These are phyloP conservation scores for Ammodytes dubius DNA, from an alignment of 2,113 vertebrate species.

Conservation along the genomic window DNA sequence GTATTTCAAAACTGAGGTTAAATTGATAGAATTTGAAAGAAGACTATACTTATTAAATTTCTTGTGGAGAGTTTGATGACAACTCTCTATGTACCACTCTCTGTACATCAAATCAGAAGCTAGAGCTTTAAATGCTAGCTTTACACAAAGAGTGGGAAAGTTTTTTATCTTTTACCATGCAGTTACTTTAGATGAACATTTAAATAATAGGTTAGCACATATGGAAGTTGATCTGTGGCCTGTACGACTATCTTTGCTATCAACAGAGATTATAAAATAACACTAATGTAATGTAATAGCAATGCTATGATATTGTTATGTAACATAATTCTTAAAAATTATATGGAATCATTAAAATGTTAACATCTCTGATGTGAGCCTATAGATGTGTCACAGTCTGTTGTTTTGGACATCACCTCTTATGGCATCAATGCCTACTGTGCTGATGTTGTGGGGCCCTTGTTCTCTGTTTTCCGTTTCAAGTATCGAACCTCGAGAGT, in stretches of 20 bases:
- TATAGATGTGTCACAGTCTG: background rate
- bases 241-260: background rate
- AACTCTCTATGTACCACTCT: no score
- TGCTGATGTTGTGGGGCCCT: background rate
- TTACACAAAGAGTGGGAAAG: no score
- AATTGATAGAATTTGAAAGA: no score
- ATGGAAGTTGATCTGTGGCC: background rate
- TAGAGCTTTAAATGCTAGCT: no score
- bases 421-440: background rate
- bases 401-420: background rate
- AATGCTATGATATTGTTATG: no score
- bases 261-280: background rate
- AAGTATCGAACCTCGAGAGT: conserved; percentile 95
- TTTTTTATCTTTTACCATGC: background rate
- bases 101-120: no score
- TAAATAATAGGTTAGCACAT: background rate
- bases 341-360: background rate
- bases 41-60: no score
- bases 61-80: no score
- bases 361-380: background rate
- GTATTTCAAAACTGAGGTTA: no score
- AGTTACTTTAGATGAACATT: background rate
- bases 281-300: background rate
- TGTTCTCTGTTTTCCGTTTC: conserved; percentile 39
- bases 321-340: no score